phyloP scores from a whole-genome alignment of 2,797 vertebrate genomes.

The Oophaga sylvatica region DNA sequence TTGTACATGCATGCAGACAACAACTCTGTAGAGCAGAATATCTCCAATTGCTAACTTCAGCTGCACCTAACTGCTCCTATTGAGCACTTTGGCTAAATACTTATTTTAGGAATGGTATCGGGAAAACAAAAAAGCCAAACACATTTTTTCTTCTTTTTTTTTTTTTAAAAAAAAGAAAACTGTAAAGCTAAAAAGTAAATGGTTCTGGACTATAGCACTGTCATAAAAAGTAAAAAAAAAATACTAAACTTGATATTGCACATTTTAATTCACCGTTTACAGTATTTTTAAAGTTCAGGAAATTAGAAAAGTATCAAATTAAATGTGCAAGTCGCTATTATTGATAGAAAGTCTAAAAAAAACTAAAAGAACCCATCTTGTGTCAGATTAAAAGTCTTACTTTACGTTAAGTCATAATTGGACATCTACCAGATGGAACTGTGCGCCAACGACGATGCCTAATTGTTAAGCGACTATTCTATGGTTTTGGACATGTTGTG shows the following conservation, averaged over 20 bases:
- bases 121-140: neutral
- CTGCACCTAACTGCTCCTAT: slow-evolving; percentile 13
- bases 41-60: slow-evolving; percentile 41
- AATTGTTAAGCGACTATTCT: neutral
- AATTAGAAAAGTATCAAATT: neutral
- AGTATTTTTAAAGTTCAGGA: neutral
- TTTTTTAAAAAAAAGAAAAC: neutral
- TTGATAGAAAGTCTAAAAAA: neutral
- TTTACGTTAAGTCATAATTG: neutral
- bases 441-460: neutral
- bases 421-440: neutral
- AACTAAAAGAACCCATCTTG: neutral
- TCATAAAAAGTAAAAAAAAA: neutral
- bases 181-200: slow-evolving; percentile 1
- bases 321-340: slow-evolving; percentile 10
- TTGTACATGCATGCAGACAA: slow-evolving; percentile 35
- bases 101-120: neutral
- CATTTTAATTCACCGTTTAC: slow-evolving; percentile 17
- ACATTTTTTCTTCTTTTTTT: neutral
- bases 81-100: slow-evolving; percentile 19
- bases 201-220: slow-evolving; percentile 9
- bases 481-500: slow-evolving; percentile 5
- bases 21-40: slow-evolving; percentile 41
- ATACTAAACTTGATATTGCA: slow-evolving; percentile 4
- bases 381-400: neutral